Evolutionary conservation across 2,888 invertebrate genomes (phyloP).

Genomic region (Aporophyla lueneburgensis): DNA sequence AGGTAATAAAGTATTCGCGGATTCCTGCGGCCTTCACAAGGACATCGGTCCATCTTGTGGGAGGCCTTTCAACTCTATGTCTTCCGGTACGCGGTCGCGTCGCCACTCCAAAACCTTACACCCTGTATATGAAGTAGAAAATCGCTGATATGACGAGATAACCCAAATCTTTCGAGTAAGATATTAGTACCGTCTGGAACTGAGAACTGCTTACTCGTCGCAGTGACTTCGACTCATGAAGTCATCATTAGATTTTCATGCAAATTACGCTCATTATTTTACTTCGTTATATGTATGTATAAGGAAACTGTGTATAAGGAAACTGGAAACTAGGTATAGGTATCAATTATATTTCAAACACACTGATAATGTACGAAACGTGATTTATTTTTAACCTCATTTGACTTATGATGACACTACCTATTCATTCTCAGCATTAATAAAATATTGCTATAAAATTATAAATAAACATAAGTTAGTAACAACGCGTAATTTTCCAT

Average conservation of each 20-base stretch:
- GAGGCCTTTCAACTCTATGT: no score
- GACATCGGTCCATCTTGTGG: no score
- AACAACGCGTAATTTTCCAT: constrained; percentile 15
- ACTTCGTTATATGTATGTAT: background rate
- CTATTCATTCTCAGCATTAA: constrained; percentile 11
- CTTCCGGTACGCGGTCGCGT: no score
- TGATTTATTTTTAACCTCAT: constrained; percentile 39
- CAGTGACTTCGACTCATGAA: no score
- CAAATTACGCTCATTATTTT: background rate
- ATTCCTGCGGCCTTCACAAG: no score
- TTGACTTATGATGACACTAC: constrained; percentile 19
- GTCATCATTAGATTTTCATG: no score
- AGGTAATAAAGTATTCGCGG: background rate
- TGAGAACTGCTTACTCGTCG: no score
- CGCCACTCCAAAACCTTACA: no score
- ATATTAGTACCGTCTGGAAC: background rate
- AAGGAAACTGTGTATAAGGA: background rate
- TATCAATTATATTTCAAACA: constrained; percentile 5
- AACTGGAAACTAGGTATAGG: background rate
- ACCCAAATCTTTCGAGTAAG: background rate
- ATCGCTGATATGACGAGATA: background rate
- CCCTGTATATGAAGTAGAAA: background rate
- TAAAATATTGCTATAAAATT: constrained; percentile 24
- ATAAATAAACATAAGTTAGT: background rate
- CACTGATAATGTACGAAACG: constrained; percentile 1